phyloP scores from a whole-genome alignment of 1,140 invertebrate genomes.

The Vanessa tameamea region DNA sequence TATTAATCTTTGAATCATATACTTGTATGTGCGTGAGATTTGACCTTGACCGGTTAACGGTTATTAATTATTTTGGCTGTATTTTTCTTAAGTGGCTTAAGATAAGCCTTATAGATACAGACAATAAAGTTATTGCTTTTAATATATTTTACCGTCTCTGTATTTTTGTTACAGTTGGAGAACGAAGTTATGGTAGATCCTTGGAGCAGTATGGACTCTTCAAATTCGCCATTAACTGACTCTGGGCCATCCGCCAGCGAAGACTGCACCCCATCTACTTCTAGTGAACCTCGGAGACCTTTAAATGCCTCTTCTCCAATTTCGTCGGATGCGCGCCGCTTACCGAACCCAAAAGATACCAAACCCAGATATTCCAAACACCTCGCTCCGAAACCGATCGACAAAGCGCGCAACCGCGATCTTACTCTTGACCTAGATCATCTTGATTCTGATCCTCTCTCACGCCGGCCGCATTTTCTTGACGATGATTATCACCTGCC shows the following conservation, averaged over 20 bases:
- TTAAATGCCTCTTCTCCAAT: constrained; percentile 54
- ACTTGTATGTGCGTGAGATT: constrained; percentile 9
- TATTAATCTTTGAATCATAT: background rate
- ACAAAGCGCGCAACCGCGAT: constrained; percentile 70
- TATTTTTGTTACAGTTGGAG: constrained; percentile 78
- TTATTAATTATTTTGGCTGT: constrained; percentile 46
- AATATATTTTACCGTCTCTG: constrained; percentile 26
- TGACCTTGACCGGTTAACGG: constrained; percentile 56
- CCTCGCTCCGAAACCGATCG: constrained; percentile 45
- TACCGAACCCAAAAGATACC: constrained; percentile 59
- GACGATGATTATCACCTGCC: constrained; percentile 82
- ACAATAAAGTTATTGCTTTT: constrained; percentile 48
- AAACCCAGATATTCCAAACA: constrained; percentile 53
- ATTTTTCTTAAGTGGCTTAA: constrained; percentile 49
- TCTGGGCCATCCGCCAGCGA: constrained; percentile 76
- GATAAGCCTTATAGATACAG: constrained; percentile 35
- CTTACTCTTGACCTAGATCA: constrained; percentile 69
- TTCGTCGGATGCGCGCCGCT: constrained; percentile 59
- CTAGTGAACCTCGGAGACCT: constrained; percentile 61
- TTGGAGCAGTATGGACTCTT: constrained; percentile 81
- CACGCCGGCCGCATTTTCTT: constrained; percentile 81
- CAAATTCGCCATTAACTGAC: constrained; percentile 78
- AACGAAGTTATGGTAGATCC: constrained; percentile 80
- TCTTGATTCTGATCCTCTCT: constrained; percentile 57
- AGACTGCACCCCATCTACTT: constrained; percentile 74